Evolutionary conservation across 1,140 invertebrate species (phyloP).

Genomic region (Drosophila elegans): DNA sequence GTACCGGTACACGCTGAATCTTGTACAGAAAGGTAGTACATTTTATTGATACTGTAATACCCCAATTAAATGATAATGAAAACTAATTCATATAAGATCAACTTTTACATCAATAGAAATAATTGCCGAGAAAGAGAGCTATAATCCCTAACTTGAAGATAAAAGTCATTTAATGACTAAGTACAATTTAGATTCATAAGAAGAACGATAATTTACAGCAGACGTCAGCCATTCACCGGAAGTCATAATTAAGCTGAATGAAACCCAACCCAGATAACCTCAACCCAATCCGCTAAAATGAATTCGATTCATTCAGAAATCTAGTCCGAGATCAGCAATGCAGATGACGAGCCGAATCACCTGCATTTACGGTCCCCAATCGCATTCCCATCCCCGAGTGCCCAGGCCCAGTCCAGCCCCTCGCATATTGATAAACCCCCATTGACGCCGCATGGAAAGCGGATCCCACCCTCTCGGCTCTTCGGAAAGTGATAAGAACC

Average conservation of each 20-base stretch:
- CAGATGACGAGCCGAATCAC: conserved; percentile 41
- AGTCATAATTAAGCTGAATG: conserved; percentile 24
- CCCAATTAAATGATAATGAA: too few species aligned
- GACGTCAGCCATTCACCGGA: conserved; percentile 7
- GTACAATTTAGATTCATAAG: too few species aligned
- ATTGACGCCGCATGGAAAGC: conserved; percentile 41
- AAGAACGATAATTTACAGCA: not conserved
- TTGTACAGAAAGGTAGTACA: not conserved
- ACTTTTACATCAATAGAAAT: too few species aligned
- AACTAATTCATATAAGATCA: too few species aligned
- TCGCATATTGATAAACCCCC: conserved; percentile 42
- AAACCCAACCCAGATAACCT: conserved; percentile 30
- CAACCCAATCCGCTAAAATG: not conserved
- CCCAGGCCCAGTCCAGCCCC: conserved; percentile 44
- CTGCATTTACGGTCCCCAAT: conserved; percentile 25
- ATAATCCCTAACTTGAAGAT: too few species aligned
- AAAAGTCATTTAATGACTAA: too few species aligned
- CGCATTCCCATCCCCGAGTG: conserved; percentile 3
- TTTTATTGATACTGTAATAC: not conserved
- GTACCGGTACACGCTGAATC: conserved; percentile 1
- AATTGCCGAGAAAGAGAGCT: too few species aligned
- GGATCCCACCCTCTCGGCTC: conserved; percentile 9
- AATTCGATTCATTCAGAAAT: conserved; percentile 25
- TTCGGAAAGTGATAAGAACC: conserved; percentile 17
- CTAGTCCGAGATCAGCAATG: conserved; percentile 35